Evolutionary conservation across 2,888 invertebrate genomes (phyloP), one percentile per base, ranked within the genome.

Genomic region (Boloria selene): DNA sequence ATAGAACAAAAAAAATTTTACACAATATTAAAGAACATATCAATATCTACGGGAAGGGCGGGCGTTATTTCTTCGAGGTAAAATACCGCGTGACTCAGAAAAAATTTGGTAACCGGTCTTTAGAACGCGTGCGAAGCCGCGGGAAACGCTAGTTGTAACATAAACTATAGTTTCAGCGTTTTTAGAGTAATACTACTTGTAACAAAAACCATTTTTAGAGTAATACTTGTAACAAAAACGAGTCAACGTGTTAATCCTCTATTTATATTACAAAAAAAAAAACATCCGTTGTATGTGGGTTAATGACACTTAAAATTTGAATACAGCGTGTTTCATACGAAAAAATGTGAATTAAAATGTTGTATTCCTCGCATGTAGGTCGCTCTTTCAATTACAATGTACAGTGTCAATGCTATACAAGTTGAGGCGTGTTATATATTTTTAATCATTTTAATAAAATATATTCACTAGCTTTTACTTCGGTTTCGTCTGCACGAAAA

Each of bases 301-400:
- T 63, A 63, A 63, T 55, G 50, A 55, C 53, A 63, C 63, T 63
- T 50, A 49, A 63, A 56, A 63, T n/a, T 55, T 55, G 44, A 17
- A 55, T 44, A 42, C 14, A 55, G 31, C 17, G 14, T 42, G n/a
- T 49, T 16, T 49, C n/a, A 16, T 44, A 18, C 42, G 42, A 44
- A 18, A 55, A 55, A 44, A 13, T 44, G 16, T 0, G 18, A 44
- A 55, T 55, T 42, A 53, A 53, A 44, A 55, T 44, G 55, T 44
- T 55, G 18, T 55, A 55, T 16, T 49, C 47, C 47, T 16, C 16
- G 47, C 7, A 49, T 49, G 47, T 49, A 49, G 47, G 47, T 49
- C 47, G 10, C 16, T 16, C n/a, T 49, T 49, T 16, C 47, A 16
- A n/a, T 49, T 49, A n/a, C 4, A 38, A 10, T 38, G 31, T 38